Evolutionary conservation across 2,888 invertebrate genomes (phyloP).

Genomic region (Drosophila diplacantha): DNA sequence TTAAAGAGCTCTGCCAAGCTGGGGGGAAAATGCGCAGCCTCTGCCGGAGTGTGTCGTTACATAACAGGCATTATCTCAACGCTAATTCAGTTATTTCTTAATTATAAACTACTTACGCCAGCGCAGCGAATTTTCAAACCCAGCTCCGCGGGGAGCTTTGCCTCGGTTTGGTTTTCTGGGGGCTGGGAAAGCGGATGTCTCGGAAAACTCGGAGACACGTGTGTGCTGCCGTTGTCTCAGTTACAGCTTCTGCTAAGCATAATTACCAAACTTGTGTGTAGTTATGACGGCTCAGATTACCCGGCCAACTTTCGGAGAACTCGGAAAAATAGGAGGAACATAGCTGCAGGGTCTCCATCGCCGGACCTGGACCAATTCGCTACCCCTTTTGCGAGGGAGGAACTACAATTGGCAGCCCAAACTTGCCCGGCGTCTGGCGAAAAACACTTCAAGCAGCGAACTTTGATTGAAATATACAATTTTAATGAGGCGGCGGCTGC

Average conservation of each 20-base stretch:
- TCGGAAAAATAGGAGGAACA: conserved; percentile 14
- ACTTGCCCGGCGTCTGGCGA: conserved; percentile 32
- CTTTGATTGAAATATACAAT: conserved; percentile 72
- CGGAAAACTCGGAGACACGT: conserved; percentile 57
- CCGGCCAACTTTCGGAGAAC: conserved; percentile 15
- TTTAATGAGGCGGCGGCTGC: conserved; percentile 62
- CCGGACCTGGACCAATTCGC: conserved; percentile 22
- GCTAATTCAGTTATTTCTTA: conserved; percentile 76
- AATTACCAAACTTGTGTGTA: conserved; percentile 62
- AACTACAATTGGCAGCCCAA: conserved; percentile 32
- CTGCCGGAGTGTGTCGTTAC: conserved; percentile 33
- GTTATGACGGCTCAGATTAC: conserved; percentile 66
- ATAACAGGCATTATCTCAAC: conserved; percentile 72
- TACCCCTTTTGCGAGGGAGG: conserved; percentile 30
- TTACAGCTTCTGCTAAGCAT: conserved; percentile 44
- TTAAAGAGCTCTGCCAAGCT: conserved; percentile 43
- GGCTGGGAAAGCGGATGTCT: conserved; percentile 6
- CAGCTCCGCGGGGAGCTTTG: conserved; percentile 12
- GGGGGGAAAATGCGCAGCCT: conserved; percentile 3
- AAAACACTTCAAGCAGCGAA: conserved; percentile 52
- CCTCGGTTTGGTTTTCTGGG: conserved; percentile 7
- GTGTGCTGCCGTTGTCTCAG: conserved; percentile 47
- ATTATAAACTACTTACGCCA: conserved; percentile 74
- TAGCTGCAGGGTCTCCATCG: background rate
- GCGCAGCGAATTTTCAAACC: conserved; percentile 59